Evolutionary conservation across 2,113 vertebrate species (phyloP), one percentile per base, ranked within the genome.

Genomic region (Nycticorax nycticorax): DNA sequence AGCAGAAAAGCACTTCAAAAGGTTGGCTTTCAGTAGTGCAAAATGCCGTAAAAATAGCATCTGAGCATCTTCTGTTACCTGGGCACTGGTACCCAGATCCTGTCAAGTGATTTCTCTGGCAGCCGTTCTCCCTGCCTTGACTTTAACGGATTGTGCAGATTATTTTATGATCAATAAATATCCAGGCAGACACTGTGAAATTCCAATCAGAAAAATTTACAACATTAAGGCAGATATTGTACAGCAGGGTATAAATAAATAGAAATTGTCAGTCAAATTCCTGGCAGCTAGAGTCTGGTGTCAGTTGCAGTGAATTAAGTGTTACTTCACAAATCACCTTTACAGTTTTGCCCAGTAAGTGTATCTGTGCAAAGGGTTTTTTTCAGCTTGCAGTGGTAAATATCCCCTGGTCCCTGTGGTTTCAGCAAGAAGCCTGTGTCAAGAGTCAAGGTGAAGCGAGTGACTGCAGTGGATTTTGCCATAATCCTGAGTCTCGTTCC

Each of bases 141-240:
- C 72, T 94, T 83, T 80, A 91, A 86, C 52, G 1, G 62, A 63
- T 94, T 91, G 72, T 93, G 43, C 60, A 57, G 67, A 81, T 95
- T 92, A 95, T 89, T 96, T 85, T 89, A 94, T 73, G 92, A 97
- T 96, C 96, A 94, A 97, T 98, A 98, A 98, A 97, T 96, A 97
- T 81, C 88, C n/a, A 80, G 75, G 83, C 92, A 98, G 96, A 94
- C 88, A 89, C 93, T 94, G 96, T 96, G 97, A 97, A 98, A 98
- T 98, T 97, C 97, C 95, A 97, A 97, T 97, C 97, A 93, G 91
- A 98, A 97, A 88, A 98, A 98, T 98, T 98, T 98, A 97, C 97
- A 97, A 57, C 95, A 84, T 97, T 95, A 98, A 97, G 94, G 92
- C 94, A 96, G 89, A 96, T 96, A 96, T 95, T 97, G 97, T 96